Conservation (phyloP, 2,888 invertebrate genomes). For the Sinhomidia bicolor region DNA sequence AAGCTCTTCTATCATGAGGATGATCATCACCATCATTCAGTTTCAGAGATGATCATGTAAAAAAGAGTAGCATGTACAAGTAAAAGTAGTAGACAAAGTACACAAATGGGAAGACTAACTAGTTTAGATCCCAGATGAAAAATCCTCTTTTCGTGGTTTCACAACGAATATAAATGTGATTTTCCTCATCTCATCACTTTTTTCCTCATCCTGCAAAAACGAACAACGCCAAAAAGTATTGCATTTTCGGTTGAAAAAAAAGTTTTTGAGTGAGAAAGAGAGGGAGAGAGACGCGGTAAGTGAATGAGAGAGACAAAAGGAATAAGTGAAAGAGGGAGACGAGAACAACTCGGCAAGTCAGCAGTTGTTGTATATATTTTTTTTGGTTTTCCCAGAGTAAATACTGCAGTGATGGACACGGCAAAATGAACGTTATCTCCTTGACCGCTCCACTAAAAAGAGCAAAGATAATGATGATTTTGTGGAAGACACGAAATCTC, state of each 20-base stretch:
- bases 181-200: conserved; percentile 33
- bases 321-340: neutral
- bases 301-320: no score
- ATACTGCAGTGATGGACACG: conserved; percentile 12
- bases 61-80: conserved; percentile 44
- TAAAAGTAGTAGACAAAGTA: neutral
- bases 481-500: conserved; percentile 8
- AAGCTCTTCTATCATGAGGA: neutral
- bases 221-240: conserved; percentile 1
- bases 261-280: neutral
- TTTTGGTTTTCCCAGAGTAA: conserved; percentile 9
- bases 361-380: neutral
- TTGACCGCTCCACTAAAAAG: neutral
- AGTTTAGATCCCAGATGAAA: conserved; percentile 61
- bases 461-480: neutral
- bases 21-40: neutral
- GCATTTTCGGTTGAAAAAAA: neutral
- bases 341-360: neutral
- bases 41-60: conserved; percentile 28
- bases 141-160: conserved; percentile 55
- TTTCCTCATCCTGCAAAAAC: neutral
- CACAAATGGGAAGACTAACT: conserved; percentile 46
- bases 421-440: neutral
- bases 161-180: conserved; percentile 61
- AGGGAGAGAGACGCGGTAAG: neutral